A percentile compares a stretch with the other conserved stretches of the same genome.
Evolutionary conservation across 2,113 vertebrate genomes (phyloP).

Genomic region (Actenoides lindsayi): DNA sequence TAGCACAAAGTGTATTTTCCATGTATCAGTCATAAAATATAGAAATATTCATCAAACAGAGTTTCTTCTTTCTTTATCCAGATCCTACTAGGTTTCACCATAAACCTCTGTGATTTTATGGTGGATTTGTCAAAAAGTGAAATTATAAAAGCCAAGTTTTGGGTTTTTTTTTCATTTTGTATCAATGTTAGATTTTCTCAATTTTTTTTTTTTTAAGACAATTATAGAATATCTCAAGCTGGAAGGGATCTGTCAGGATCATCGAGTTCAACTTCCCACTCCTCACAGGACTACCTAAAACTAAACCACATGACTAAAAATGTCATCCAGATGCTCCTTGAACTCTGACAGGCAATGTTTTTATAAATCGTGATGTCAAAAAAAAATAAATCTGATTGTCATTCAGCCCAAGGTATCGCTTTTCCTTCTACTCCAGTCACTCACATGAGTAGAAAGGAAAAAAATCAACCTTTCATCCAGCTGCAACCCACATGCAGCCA

Average conservation of each 20-base stretch:
- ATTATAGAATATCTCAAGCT: background rate
- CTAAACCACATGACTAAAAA: background rate
- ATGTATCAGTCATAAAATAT: background rate
- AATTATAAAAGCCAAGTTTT: background rate
- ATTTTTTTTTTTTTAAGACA: background rate
- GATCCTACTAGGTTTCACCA: background rate
- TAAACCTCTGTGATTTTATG: background rate
- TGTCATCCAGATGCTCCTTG: background rate
- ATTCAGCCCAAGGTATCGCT: background rate
- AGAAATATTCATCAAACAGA: background rate
- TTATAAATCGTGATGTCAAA: background rate
- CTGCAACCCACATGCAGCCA: background rate
- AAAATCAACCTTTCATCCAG: background rate
- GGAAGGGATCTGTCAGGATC: background rate
- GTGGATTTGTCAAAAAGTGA: background rate
- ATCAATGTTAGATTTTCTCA: background rate
- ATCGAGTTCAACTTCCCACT: fast-evolving
- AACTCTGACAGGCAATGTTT: background rate
- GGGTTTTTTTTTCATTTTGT: background rate
- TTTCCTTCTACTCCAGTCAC: background rate
- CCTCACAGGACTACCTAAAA: background rate
- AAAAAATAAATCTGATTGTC: background rate
- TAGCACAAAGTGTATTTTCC: background rate
- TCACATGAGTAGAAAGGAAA: background rate
- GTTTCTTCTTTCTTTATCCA: background rate